Percentiles rank a stretch among this genome's conserved stretches.
Conservation (phyloP, 2,113 vertebrate species). For the Copsychus sechellarum region DNA sequence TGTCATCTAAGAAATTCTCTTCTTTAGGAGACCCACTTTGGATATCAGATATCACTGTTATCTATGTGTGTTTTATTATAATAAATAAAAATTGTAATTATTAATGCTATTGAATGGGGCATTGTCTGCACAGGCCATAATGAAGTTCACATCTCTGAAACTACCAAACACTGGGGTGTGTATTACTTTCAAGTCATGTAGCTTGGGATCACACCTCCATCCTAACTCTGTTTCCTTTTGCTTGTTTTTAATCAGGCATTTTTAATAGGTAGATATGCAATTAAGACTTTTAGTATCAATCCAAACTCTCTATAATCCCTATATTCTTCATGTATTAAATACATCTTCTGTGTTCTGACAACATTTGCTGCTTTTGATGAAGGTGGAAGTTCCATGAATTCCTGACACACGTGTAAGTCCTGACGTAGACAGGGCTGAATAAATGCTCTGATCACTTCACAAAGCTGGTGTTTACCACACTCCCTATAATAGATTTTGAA, state of each 20-base stretch:
- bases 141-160: background rate
- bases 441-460: background rate
- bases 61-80: background rate
- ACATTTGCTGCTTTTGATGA: background rate
- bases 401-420: background rate
- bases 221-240: background rate
- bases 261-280: background rate
- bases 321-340: background rate
- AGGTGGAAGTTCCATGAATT: background rate
- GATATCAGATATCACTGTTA: background rate
- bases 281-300: background rate
- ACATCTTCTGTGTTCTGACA: background rate
- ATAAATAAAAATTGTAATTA: background rate
- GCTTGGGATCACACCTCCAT: background rate
- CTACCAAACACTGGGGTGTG: accelerated
- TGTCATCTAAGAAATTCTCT: background rate
- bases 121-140: background rate
- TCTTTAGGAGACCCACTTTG: background rate
- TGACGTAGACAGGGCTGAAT: background rate
- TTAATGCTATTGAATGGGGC: background rate
- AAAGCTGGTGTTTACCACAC: background rate
- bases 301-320: background rate
- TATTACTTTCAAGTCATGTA: background rate
- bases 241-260: background rate
- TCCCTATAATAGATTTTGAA: slow-evolving; percentile 35